Evolutionary conservation across 1,140 invertebrate genomes (phyloP), one percentile per base, ranked within the genome.

Genomic region (Pantala flavescens): DNA sequence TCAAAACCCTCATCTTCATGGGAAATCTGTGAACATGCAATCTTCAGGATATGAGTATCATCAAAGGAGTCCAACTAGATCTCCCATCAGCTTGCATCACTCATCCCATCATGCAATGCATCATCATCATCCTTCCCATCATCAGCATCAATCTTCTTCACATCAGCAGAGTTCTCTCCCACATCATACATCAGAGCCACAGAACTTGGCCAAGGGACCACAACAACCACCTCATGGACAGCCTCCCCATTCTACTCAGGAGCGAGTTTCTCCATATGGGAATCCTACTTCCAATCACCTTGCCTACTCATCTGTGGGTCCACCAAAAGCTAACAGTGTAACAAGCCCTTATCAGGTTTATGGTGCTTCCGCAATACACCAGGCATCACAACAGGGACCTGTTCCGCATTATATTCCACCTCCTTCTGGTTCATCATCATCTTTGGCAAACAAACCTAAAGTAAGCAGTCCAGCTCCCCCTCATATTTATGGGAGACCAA

Each of bases 391-490:
- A 21, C 16, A 16, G n/a, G 49, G 49, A 21, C 49, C 49, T 19
- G 49, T 12, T 19, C 2, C 49, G 1, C 49, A 63, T 21, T 63
- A 19, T 21, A 63, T 21, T 21, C 14, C 49, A 19, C 12, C 49
- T 63, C n/a, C 49, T 16, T 49, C 43, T 63, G 14, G 16, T 5
- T 63, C 49, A 3, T 7, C 49, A 36, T 74, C 78, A 23, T 79
- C 78, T 21, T 77, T 78, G 42, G 82, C 83, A 19, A 84, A 86
- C 0, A 91, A 91, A 79, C 88, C 90, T 1, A 92, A 91, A 84
- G 90, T 92, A 14, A 90, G 88, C 77, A 91, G 90, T 80, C 91
- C 91, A 7, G 90, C 90, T 72, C 90, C 90, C n/a, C 89, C 88
- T 63, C 90, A 93, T 77, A 89, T 93, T 74, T 92, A 91, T 79